Percentiles rank a stretch among this genome's conserved stretches.
Conservation (phyloP, 2,113 vertebrate species). For the Ciconia maguari region DNA sequence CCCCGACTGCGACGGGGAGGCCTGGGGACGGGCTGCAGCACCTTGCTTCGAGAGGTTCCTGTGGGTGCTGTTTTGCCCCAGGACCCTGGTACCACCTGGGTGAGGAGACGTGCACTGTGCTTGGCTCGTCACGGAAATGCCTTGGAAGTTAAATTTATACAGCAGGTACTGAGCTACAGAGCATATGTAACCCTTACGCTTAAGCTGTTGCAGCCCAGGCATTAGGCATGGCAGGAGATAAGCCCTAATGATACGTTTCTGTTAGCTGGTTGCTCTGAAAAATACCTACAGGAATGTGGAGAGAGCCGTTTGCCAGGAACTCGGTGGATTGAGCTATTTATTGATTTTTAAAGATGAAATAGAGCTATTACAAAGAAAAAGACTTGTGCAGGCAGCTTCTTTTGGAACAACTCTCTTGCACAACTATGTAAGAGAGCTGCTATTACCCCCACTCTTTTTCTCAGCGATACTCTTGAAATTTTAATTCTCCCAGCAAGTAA, state of each 20-base stretch:
- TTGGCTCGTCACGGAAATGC: background rate
- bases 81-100: background rate
- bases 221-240: slow-evolving; percentile 54
- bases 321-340: slow-evolving; percentile 1
- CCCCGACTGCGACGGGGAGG: background rate
- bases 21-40: background rate
- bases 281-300: slow-evolving; percentile 54
- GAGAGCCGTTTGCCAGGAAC: background rate
- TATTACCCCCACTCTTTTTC: background rate
- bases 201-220: slow-evolving; percentile 48
- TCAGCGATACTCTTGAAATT: slow-evolving; percentile 12
- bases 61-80: background rate
- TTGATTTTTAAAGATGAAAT: slow-evolving; percentile 46
- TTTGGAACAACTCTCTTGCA: background rate
- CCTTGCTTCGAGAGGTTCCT: background rate
- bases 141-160: slow-evolving; percentile 22
- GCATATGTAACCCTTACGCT: background rate
- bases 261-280: background rate
- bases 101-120: background rate
- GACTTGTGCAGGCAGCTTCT: background rate
- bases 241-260: slow-evolving; percentile 23
- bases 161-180: background rate
- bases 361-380: background rate
- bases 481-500: slow-evolving; percentile 32
- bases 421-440: background rate